Evolutionary conservation across 2,797 vertebrate species (phyloP).

Genomic region (Allobates femoralis): DNA sequence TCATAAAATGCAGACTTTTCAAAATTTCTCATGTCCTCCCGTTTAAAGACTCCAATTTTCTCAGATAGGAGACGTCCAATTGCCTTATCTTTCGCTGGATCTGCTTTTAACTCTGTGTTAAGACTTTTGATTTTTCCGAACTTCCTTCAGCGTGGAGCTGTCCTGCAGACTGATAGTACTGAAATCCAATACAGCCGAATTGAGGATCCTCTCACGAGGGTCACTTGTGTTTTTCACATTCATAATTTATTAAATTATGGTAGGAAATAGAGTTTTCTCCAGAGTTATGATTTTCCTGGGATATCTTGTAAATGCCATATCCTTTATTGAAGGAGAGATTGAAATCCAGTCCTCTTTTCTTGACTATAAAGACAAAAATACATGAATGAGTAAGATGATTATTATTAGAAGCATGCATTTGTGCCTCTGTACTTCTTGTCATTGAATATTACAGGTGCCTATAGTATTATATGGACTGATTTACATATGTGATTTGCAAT

Average conservation of each 20-base stretch:
- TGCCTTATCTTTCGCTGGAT: constrained; percentile 63
- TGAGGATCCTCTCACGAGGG: constrained; percentile 66
- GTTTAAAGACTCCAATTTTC: constrained; percentile 66
- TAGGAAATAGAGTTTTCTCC: constrained; percentile 74
- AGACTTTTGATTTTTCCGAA: constrained; percentile 66
- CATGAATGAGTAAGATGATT: neutral
- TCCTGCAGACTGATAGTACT: constrained; percentile 75
- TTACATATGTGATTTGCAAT: no score
- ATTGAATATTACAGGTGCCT: neutral
- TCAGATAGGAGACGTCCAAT: constrained; percentile 59
- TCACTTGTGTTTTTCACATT: constrained; percentile 70
- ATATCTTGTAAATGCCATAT: constrained; percentile 88
- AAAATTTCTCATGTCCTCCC: constrained; percentile 69
- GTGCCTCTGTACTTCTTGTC: neutral
- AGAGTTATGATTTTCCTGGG: constrained; percentile 74
- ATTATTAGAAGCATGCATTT: neutral
- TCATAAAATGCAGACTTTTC: constrained; percentile 77
- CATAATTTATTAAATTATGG: constrained; percentile 79
- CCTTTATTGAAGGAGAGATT: constrained; percentile 91
- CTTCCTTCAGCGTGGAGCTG: constrained; percentile 74
- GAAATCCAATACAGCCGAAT: constrained; percentile 76
- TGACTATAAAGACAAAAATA: constrained; percentile 73
- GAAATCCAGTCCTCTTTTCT: constrained; percentile 88
- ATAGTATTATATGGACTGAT: neutral
- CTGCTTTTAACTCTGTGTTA: constrained; percentile 63